Evolutionary conservation across 2,797 vertebrate genomes (phyloP), one percentile per base, ranked within the genome.

Genomic region (Cetoscarus ocellatus): DNA sequence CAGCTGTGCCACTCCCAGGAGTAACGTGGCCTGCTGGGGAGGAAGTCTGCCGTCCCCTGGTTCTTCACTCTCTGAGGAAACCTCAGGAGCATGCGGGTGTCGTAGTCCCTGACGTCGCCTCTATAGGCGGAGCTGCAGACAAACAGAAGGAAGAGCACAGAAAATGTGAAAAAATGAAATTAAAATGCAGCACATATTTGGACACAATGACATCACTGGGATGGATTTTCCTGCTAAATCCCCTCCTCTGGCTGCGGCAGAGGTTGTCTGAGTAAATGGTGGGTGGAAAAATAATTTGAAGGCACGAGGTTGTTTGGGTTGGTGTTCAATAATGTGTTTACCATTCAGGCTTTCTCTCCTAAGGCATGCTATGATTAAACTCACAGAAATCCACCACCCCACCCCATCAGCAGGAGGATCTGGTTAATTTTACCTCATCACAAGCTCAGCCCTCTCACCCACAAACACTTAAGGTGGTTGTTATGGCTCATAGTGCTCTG

Each of bases 1-100:
- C 98, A 99, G 82, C 98, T 99, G 95, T 99, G 98, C 98, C 98
- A 99, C 86, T 99, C 98, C 98, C 98, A 99, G 61, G 97, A 95
- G 83, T 99, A 99, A 78, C 98, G 96, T 18, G 98, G 98, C 82
- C 97, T 93, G 91, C 93, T 99, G 75, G 98, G 98, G 67, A 98
- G 93, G 82, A 99, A 99, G 89, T 99, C 98, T 0, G 98, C 97
- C 0, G 98, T 99, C 36, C 98, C 98, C 93, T 99, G 98, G 86
- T 99, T 99, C 93, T 98, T 99, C 78, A 99, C 98, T 88, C 96
- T 94, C 81, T 99, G 98, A 1, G 98, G 97, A 84, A 99, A 99
- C 83, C 98, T 95, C 73, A 99, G 94, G 80, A 99, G 94, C 92
- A 99, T 97, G 1, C 98, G 94, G 3, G 95, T 96, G 90, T 99